Evolutionary conservation across 2,113 vertebrate genomes (phyloP).

Genomic region (Gambusia affinis): DNA sequence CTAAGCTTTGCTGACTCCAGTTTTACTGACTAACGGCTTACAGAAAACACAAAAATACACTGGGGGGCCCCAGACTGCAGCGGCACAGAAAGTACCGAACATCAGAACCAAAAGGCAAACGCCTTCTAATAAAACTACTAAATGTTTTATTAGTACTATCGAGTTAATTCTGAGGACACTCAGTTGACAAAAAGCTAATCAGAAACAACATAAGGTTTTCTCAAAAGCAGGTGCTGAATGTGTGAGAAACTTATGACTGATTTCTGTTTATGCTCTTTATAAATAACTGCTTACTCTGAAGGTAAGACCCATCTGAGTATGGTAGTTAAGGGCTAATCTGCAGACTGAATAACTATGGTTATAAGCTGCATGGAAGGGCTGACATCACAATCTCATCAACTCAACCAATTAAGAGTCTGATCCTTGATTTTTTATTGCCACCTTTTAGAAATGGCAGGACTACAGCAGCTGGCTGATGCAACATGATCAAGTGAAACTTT

Average conservation of each 20-base stretch:
- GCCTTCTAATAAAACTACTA: not conserved
- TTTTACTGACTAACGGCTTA: conserved; percentile 58
- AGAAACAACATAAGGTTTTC: conserved; percentile 1
- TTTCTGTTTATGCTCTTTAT: conserved; percentile 60
- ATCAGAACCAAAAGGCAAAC: conserved; percentile 5
- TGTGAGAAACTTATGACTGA: conserved; percentile 42
- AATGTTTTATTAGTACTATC: not conserved
- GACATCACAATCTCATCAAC: conserved; percentile 17
- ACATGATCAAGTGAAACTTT: not conserved
- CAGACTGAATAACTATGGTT: conserved; percentile 52
- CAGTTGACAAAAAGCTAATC: not conserved
- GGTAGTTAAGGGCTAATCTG: conserved; percentile 64
- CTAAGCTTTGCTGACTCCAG: conserved; percentile 67
- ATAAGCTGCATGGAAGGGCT: conserved; percentile 10
- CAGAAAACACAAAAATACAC: conserved; percentile 40
- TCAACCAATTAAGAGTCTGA: conserved; percentile 16
- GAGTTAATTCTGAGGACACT: not conserved
- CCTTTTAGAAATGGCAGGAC: not conserved
- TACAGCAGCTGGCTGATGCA: not conserved
- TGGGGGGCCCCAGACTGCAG: conserved; percentile 21
- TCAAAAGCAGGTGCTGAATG: not conserved
- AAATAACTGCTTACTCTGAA: conserved; percentile 58
- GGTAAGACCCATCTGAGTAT: conserved; percentile 19
- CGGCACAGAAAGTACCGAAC: conserved; percentile 1
- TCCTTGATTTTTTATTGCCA: not conserved